Percentiles rank a stretch among this genome's conserved stretches.
phyloP scores from a whole-genome alignment of 2,113 vertebrate species.

The Carlito syrichta region DNA sequence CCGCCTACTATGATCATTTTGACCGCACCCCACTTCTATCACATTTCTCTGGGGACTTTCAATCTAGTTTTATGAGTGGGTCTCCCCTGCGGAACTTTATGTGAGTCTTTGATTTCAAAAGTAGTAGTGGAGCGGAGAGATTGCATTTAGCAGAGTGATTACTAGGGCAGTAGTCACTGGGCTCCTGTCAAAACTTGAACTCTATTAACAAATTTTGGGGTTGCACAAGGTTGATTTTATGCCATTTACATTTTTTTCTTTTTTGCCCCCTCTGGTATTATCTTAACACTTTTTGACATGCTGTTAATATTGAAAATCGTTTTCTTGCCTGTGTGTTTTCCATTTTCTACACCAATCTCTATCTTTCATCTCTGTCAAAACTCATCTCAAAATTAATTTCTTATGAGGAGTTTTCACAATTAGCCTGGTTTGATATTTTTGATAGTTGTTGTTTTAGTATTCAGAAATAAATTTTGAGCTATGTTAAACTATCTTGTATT shows the following conservation, averaged over 20 bases:
- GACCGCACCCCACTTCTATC: background rate
- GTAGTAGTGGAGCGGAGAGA: background rate
- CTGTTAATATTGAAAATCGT: background rate
- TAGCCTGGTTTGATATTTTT: background rate
- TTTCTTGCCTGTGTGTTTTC: background rate
- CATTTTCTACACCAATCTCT: background rate
- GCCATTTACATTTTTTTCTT: background rate
- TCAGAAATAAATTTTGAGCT: constrained; percentile 10
- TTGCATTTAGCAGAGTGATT: background rate
- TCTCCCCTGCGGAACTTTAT: background rate
- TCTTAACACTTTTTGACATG: background rate
- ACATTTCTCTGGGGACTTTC: background rate
- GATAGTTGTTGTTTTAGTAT: background rate
- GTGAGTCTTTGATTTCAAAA: background rate
- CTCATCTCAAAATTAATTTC: constrained; percentile 24
- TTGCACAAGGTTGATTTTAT: background rate
- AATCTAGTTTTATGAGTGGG: background rate
- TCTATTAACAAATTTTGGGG: background rate
- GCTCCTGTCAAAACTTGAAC: background rate
- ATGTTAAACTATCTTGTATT: background rate
- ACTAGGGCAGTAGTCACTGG: background rate
- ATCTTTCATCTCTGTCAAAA: constrained; percentile 1
- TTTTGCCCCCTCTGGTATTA: background rate
- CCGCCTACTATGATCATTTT: background rate
- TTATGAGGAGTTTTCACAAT: background rate